Base-by-base conservation (phyloP, 1,140 invertebrate species). In the Cyphomyrmex costatus region DNA sequence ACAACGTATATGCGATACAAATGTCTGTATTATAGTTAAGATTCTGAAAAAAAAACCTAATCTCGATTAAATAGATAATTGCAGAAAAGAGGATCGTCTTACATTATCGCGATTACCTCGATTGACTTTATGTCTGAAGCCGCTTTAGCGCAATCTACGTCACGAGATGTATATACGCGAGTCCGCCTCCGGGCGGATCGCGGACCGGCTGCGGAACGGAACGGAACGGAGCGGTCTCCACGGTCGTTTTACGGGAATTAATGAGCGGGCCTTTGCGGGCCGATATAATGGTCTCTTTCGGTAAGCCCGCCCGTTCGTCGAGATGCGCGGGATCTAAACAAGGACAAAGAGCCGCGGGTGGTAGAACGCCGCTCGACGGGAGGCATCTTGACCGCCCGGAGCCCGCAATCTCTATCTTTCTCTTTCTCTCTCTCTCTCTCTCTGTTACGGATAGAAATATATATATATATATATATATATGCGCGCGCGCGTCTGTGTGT, bases 261-360 rank as follows among this genome's bases (percentile, higher is more conserved):
- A 90, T 90, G 89, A 90, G 88, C 88, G 82, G 63, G 65, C 86
- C 42, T 83, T 60, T 60, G 58, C 79, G 68, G 66, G 58, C 80
- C 68, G 80, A 63, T 83, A 85, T 90, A 90, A 90, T 88, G 86
- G 89, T 82, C 86, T 87, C 88, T 88, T 90, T 90, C 36, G 88
- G 86, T 76, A 85, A 85, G 86, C 80, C 30, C 71, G 79, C 88
- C 58, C 53, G 66, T 60, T 56, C 70, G 63, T 76, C 19, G 71
- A 30, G 89, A 88, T 78, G 80, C 84, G 79, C 60, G 42, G 53
- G 88, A 90, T 91, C 90, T 88, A 90, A 91, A 91, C 92, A 92
- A 91, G 92, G 91, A 92, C 91, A 93, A 93, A 91, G 92, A 90
- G 77, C 91, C 88, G 77, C 90, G 65, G 91, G 89, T 85, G 89